Evolutionary conservation across 2,113 vertebrate species (phyloP).

Genomic region (Asarcornis scutulata): DNA sequence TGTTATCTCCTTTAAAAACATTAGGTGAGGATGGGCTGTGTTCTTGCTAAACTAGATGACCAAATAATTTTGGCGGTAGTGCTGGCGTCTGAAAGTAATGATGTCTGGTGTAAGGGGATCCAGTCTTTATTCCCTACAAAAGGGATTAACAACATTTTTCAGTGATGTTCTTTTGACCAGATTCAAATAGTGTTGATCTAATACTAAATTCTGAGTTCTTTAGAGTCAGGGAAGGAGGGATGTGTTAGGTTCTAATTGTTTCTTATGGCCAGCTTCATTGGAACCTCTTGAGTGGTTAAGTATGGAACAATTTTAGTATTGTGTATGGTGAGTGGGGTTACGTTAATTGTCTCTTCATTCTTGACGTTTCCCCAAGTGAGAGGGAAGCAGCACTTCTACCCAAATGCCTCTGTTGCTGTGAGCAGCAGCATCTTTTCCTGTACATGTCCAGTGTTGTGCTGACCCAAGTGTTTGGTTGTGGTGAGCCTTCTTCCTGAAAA

Average conservation of each 20-base stretch:
- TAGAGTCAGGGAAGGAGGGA: not conserved
- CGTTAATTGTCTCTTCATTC: not conserved
- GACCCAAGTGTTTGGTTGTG: not conserved
- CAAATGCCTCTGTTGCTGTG: not conserved
- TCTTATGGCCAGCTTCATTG: not conserved
- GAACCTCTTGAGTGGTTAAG: not conserved
- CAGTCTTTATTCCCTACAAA: not conserved
- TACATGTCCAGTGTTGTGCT: not conserved
- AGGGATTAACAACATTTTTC: not conserved
- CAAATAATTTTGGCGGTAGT: not conserved
- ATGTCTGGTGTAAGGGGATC: not conserved
- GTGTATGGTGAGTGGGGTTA: not conserved
- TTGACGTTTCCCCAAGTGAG: not conserved
- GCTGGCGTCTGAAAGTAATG: not conserved
- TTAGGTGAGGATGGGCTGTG: not conserved
- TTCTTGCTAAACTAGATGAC: not conserved
- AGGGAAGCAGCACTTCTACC: not conserved
- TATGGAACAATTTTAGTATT: not conserved
- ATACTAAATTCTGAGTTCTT: not conserved
- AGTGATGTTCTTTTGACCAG: not conserved
- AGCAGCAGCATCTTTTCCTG: not conserved
- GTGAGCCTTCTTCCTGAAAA: not conserved
- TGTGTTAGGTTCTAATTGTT: not conserved
- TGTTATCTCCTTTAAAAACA: not conserved
- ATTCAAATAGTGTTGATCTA: not conserved